Evolutionary conservation across 2,113 vertebrate species (phyloP).

Genomic region (Indicator maculatus): DNA sequence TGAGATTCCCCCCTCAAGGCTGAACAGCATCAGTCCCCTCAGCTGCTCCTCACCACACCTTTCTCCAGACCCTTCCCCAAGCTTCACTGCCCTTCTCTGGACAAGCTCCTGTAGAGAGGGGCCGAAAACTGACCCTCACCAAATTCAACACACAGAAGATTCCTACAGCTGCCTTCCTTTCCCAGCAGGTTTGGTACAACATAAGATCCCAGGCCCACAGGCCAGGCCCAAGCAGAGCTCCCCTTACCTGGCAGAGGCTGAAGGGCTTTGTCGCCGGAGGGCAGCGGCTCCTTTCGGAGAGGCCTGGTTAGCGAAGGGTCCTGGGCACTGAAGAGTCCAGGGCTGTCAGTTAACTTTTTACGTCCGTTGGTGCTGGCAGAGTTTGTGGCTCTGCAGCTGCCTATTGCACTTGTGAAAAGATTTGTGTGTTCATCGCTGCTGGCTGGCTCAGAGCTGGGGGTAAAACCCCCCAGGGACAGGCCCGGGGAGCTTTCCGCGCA

Average conservation of each 20-base stretch:
- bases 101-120: no score
- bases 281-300: slow-evolving; percentile 79
- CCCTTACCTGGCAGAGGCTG: slow-evolving; percentile 83
- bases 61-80: no score
- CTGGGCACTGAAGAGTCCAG: slow-evolving; percentile 73
- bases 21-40: no score
- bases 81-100: no score
- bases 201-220: fast-evolving
- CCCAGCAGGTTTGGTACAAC: fast-evolving
- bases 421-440: slow-evolving; percentile 86
- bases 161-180: background rate
- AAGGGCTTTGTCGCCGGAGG: slow-evolving; percentile 79
- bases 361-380: slow-evolving; percentile 61
- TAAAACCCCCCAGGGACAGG: slow-evolving; percentile 77
- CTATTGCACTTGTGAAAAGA: slow-evolving; percentile 89
- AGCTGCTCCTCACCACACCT: no score
- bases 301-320: slow-evolving; percentile 74
- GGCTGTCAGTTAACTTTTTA: slow-evolving; percentile 75
- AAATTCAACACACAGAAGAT: fast-evolving
- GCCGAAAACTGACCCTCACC: no score
- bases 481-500: slow-evolving; percentile 71
- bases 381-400: slow-evolving; percentile 77
- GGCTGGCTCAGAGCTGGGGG: slow-evolving; percentile 74
- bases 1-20: no score
- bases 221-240: background rate